phyloP scores from a whole-genome alignment of 2,797 vertebrate species.

The Phyllotis vaccarum region DNA sequence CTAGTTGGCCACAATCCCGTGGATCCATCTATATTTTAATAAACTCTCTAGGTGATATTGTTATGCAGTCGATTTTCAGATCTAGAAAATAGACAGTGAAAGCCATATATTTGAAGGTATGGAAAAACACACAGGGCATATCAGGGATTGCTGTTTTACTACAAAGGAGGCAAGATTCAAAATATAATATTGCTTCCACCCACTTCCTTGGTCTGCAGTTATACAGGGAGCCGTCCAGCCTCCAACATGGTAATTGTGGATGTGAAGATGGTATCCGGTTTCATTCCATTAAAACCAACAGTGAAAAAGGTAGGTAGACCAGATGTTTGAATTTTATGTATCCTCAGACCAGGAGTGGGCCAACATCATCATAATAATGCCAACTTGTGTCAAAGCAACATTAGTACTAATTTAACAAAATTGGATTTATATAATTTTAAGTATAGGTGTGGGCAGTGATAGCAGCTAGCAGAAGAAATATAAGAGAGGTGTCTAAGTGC shows the following conservation, averaged over 20 bases:
- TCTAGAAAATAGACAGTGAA: background rate
- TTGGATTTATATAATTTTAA: background rate
- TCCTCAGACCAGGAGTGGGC: background rate
- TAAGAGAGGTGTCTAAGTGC: background rate
- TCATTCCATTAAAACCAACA: conserved; percentile 80
- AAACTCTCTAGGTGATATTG: background rate
- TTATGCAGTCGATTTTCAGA: background rate
- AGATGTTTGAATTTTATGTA: background rate
- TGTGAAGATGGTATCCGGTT: conserved; percentile 88
- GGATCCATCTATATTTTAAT: background rate
- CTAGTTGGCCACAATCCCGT: background rate
- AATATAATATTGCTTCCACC: background rate
- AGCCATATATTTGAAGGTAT: background rate
- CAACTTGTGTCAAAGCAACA: background rate
- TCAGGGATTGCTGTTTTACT: background rate
- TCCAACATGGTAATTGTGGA: conserved; percentile 87
- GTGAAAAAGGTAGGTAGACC: conserved; percentile 80
- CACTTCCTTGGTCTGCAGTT: conserved; percentile 79
- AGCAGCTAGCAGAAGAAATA: background rate
- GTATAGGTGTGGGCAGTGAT: background rate
- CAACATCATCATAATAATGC: background rate
- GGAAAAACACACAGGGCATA: background rate
- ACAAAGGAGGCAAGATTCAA: background rate
- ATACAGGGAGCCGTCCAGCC: conserved; percentile 77
- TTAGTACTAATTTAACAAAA: background rate